Evolutionary conservation across 2,888 invertebrate species (phyloP).

Genomic region (Sphaeridia pumilis): DNA sequence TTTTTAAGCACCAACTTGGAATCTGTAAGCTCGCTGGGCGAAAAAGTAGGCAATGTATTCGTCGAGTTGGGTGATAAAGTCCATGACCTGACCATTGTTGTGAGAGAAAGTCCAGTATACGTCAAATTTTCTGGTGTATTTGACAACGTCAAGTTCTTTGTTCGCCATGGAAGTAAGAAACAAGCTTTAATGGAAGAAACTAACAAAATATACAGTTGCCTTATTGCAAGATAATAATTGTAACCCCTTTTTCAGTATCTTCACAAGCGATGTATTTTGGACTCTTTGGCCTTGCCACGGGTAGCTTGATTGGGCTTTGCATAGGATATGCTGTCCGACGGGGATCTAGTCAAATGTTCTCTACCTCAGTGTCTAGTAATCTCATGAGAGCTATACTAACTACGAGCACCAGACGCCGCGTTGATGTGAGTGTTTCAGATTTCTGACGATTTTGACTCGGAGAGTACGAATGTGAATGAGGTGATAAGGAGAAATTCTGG

Average conservation of each 20-base stretch:
- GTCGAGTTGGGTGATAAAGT: conserved; percentile 11
- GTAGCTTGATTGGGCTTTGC: conserved; percentile 39
- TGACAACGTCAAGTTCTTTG: conserved; percentile 12
- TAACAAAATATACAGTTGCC: too few relatives aligned
- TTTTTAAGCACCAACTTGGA: neutral
- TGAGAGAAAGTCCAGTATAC: conserved; percentile 21
- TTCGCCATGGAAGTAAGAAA: conserved; percentile 28
- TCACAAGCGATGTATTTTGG: conserved; percentile 38
- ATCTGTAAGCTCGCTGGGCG: neutral
- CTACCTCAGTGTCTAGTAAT: conserved; percentile 30
- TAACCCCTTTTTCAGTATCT: too few relatives aligned
- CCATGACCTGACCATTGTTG: conserved; percentile 18
- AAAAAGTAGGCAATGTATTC: conserved; percentile 15
- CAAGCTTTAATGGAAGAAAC: too few relatives aligned
- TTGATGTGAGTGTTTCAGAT: conserved; percentile 40
- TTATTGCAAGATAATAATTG: neutral
- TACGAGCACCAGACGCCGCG: conserved; percentile 38
- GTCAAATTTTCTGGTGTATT: conserved; percentile 16
- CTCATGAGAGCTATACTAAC: conserved; percentile 42
- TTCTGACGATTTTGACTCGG: too few relatives aligned
- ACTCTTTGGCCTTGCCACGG: conserved; percentile 40
- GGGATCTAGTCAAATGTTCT: conserved; percentile 23
- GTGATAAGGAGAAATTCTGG: too few relatives aligned
- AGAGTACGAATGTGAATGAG: too few relatives aligned
- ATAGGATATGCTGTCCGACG: conserved; percentile 36